A percentile compares a stretch with the other conserved stretches of the same genome.
Conservation (phyloP, 2,113 vertebrate genomes). For the Candoia aspera region DNA sequence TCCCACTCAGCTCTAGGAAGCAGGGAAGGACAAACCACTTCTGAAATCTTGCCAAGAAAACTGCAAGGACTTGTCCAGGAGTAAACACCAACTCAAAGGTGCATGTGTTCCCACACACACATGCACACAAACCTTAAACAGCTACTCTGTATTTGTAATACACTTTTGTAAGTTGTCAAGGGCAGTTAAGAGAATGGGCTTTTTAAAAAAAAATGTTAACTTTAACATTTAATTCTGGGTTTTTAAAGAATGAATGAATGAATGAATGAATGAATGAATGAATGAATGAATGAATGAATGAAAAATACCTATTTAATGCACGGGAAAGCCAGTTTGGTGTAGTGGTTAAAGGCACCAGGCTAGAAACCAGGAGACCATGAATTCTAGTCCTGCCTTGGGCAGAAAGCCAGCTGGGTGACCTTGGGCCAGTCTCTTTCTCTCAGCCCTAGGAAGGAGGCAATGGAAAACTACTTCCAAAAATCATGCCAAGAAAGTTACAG, state of each 20-base stretch:
- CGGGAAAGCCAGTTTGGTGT: not conserved
- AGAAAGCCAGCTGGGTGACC: not conserved
- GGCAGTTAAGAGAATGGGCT: not conserved
- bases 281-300: not conserved
- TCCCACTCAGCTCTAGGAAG: not conserved
- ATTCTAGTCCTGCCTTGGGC: not conserved
- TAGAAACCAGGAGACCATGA: not conserved
- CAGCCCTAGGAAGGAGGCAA: not conserved
- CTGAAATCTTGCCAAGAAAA: not conserved
- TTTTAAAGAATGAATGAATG: not conserved
- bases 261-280: no score
- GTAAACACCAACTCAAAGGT: not conserved
- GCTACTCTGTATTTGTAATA: not conserved
- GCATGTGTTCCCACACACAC: not conserved
- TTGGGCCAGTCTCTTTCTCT: not conserved
- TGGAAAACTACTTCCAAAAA: not conserved
- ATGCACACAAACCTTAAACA: not conserved
- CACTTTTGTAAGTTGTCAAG: not conserved
- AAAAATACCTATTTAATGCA: not conserved
- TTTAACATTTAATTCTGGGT: not conserved
- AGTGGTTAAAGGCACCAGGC: not conserved
- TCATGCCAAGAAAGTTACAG: not conserved
- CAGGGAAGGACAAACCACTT: not conserved
- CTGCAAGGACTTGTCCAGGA: not conserved
- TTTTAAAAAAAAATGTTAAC: not conserved